Percentiles rank a stretch among this genome's conserved stretches.
These are phyloP conservation scores for Phlogophora meticulosa DNA, from an alignment of 2,888 invertebrate genomes.

Conservation along the genomic window DNA sequence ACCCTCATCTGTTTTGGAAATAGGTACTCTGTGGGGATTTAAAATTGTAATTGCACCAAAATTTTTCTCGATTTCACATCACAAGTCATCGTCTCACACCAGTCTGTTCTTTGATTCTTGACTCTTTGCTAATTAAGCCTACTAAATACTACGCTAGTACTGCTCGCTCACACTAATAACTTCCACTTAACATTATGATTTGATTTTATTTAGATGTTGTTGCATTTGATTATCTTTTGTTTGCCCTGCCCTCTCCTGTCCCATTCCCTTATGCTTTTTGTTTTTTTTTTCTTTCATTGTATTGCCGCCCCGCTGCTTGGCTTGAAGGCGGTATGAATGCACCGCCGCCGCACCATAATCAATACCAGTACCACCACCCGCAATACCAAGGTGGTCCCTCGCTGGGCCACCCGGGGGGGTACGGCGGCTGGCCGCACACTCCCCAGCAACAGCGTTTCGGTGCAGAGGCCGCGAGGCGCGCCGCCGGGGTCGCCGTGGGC, in stretches of 20 bases:
- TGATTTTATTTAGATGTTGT: constrained; percentile 67
- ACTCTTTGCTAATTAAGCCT: constrained; percentile 78
- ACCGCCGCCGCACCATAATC: constrained; percentile 90
- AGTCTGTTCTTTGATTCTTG: constrained; percentile 68
- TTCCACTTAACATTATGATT: constrained; percentile 77
- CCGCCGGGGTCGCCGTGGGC: constrained; percentile 72
- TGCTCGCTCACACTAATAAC: constrained; percentile 77
- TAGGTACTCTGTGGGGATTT: constrained; percentile 87
- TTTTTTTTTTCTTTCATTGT: constrained; percentile 91
- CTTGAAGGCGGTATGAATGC: constrained; percentile 91
- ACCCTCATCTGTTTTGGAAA: constrained; percentile 83
- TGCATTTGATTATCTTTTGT: constrained; percentile 83
- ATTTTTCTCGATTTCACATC: constrained; percentile 81
- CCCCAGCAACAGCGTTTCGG: constrained; percentile 88
- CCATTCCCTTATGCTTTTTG: constrained; percentile 88
- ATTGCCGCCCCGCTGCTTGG: constrained; percentile 90
- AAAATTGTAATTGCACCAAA: constrained; percentile 81
- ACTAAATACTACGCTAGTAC: constrained; percentile 81
- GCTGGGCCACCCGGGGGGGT: constrained; percentile 79
- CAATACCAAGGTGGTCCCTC: constrained; percentile 87
- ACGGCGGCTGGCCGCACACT: constrained; percentile 73
- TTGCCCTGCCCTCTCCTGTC: constrained; percentile 80
- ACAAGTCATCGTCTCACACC: constrained; percentile 78
- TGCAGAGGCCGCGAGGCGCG: constrained; percentile 88
- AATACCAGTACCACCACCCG: constrained; percentile 90